Evolutionary conservation across 1,140 invertebrate species (phyloP), one percentile per base, ranked within the genome.

Genomic region (Zaprionus ghesquierei): DNA sequence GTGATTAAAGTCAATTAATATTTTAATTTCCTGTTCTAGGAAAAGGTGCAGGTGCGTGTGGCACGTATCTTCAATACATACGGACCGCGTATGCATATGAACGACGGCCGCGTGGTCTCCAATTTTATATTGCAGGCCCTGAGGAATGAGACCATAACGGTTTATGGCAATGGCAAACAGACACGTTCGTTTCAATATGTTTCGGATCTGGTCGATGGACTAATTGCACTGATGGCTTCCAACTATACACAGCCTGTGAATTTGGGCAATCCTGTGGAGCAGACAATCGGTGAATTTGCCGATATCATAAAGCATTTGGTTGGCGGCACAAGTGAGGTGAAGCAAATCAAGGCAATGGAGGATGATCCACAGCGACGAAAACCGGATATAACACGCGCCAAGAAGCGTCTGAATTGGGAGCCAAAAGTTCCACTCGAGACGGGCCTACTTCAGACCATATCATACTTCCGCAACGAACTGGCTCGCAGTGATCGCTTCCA

Each of bases 1-100:
- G n/a, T 18, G 20, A 33, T 33, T 25, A 20, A 46, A 35, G 12
- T 9, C 27, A 54, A 27, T 44, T 38, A 46, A 18, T 50, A 25
- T 22, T 50, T 60, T 33, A 12, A n/a, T 60, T 27, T 61, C 5
- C 9, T 44, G 8, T 15, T 51, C 2, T 59, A 91, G 81, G 98
- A 99, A 92, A 96, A 97, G 49, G 96, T 99, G 8, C 94, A 97
- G 60, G 98, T 99, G 4, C 93, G 98, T 70, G 98, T 99, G 23
- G 99, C 99, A 0, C 94, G 99, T 74, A 99, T 99, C 77, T 99
- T 99, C 91, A 99, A 99, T 91, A 99, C 99, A 0, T 99, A 98
- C 92, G 99, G 99, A n/a, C 99, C 99, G 0, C 93, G 99, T 90
- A 99, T 99, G 99, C 98, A 99, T 89, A 98, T 99, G 94, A 98